Conservation (phyloP, 2,888 invertebrate genomes). For the Cyclophora albipunctata region DNA sequence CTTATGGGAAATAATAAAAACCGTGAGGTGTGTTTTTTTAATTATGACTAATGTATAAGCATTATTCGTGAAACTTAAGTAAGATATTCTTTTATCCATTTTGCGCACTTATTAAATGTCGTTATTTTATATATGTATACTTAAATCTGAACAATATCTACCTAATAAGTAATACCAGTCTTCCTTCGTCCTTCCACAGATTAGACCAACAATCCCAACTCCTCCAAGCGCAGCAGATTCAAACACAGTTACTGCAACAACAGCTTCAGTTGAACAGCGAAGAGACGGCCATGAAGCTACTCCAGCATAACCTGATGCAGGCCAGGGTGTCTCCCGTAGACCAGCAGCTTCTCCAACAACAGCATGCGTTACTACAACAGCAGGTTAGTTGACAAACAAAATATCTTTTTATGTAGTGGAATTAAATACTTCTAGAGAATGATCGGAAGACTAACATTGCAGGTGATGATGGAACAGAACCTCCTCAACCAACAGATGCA, state of each 20-base stretch:
- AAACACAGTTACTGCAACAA: slow-evolving; percentile 61
- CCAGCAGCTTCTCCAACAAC: slow-evolving; percentile 47
- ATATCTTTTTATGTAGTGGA: background rate
- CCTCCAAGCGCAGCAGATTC: slow-evolving; percentile 56
- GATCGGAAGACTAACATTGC: slow-evolving; percentile 6
- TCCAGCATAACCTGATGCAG: slow-evolving; percentile 76
- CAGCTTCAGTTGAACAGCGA: slow-evolving; percentile 68
- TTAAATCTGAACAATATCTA: no score
- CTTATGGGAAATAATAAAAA: no score
- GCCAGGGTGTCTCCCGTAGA: slow-evolving; percentile 63
- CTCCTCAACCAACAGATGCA: slow-evolving; percentile 66
- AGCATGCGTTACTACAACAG: slow-evolving; percentile 34
- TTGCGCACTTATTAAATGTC: no score
- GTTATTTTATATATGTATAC: no score
- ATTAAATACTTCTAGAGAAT: background rate
- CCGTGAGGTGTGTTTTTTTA: no score
- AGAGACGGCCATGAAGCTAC: slow-evolving; percentile 73
- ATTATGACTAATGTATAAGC: no score
- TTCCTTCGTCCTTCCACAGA: slow-evolving; percentile 21
- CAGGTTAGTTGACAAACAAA: slow-evolving; percentile 21
- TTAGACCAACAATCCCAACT: slow-evolving; percentile 64
- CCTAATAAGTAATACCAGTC: no score
- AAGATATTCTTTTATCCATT: no score
- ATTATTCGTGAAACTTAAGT: no score
- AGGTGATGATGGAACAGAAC: slow-evolving; percentile 67